Evolutionary conservation across 2,797 vertebrate genomes (phyloP).

Genomic region (Distichodus sexfasciatus): DNA sequence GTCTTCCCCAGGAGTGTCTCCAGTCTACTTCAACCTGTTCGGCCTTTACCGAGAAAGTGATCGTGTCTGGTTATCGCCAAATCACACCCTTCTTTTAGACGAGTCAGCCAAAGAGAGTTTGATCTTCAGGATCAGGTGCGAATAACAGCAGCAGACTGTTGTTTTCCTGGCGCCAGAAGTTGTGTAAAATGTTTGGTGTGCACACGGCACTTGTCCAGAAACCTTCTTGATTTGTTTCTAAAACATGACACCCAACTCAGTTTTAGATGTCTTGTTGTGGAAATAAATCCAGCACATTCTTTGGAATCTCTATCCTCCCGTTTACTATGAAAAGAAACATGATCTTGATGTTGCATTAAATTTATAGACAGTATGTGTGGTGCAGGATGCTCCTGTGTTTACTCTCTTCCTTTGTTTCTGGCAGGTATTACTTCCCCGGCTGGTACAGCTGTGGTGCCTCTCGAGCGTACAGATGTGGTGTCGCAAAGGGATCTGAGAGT

Average conservation of each 20-base stretch:
- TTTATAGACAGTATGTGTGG: not conserved
- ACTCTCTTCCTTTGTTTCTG: not conserved
- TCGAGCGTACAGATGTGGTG: conserved; percentile 82
- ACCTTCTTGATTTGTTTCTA: not conserved
- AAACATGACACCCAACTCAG: not conserved
- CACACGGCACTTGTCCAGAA: not conserved
- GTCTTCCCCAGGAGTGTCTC: conserved; percentile 74
- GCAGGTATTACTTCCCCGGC: conserved; percentile 91
- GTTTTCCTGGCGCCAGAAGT: not conserved
- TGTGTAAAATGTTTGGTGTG: not conserved
- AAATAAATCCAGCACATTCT: not conserved
- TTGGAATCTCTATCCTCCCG: not conserved
- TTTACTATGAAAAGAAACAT: not conserved
- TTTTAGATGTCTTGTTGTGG: not conserved
- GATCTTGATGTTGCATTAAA: too few relatives aligned
- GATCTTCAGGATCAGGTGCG: conserved; percentile 86
- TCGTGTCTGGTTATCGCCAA: conserved; percentile 88
- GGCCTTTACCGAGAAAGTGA: conserved; percentile 88
- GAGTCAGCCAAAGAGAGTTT: conserved; percentile 74
- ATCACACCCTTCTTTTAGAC: conserved; percentile 86
- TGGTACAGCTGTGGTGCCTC: conserved; percentile 86
- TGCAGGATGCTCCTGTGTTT: not conserved
- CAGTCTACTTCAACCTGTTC: conserved; percentile 87
- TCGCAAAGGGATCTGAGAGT: conserved; percentile 83
- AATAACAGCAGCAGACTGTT: not conserved